These are phyloP conservation scores for Leucophora obtusa DNA, from an alignment of 2,888 invertebrate genomes.

Conservation along the genomic window DNA sequence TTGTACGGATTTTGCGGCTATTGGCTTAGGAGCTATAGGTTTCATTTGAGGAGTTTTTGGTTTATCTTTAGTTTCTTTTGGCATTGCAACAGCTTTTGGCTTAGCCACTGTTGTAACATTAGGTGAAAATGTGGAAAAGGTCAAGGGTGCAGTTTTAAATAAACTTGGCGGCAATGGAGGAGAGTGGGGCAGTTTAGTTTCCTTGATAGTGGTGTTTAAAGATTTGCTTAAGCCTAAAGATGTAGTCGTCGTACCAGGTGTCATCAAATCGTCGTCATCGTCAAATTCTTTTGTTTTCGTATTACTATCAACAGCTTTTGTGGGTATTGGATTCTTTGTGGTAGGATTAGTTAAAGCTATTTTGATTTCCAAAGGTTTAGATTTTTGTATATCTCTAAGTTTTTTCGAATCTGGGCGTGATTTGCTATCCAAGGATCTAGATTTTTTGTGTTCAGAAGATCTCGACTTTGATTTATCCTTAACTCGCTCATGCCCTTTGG, in stretches of 20 bases:
- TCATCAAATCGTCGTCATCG: constrained; percentile 49
- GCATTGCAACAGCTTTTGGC: constrained; percentile 40
- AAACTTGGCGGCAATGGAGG: constrained; percentile 77
- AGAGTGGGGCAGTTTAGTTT: constrained; percentile 72
- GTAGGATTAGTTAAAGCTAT: constrained; percentile 21
- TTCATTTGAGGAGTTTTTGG: constrained; percentile 56
- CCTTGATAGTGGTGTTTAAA: constrained; percentile 65
- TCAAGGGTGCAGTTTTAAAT: constrained; percentile 73
- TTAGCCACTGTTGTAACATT: constrained; percentile 46
- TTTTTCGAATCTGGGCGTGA: constrained; percentile 3
- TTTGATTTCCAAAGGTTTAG: constrained; percentile 54
- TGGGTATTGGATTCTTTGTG: constrained; percentile 9
- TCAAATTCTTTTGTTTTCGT: constrained; percentile 39
- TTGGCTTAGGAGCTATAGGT: constrained; percentile 55
- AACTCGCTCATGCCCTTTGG: constrained; percentile 8
- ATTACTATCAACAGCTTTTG: background rate
- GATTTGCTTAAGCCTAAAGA: constrained; percentile 62
- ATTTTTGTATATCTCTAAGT: constrained; percentile 27
- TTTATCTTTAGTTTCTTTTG: constrained; percentile 49
- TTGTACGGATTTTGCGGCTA: constrained; percentile 27
- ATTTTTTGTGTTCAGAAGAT: constrained; percentile 39
- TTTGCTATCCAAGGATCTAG: background rate
- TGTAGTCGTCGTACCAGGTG: constrained; percentile 53
- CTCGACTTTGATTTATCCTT: constrained; percentile 39
- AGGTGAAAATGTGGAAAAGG: constrained; percentile 68